Conservation (phyloP, 2,797 vertebrate genomes). For the Melanotaenia maccullochi region DNA sequence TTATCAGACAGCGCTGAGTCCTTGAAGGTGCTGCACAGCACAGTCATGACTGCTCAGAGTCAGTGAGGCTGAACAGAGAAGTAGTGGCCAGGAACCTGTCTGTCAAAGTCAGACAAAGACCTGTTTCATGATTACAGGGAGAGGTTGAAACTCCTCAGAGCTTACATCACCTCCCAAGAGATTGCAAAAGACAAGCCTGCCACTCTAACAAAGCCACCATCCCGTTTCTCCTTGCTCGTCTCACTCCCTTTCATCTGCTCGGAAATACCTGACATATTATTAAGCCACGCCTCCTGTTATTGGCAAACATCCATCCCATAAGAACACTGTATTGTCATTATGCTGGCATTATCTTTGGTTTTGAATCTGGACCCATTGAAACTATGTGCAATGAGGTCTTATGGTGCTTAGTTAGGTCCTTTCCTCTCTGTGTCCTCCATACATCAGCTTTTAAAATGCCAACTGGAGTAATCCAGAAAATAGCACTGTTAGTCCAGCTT, state of each 20-base stretch:
- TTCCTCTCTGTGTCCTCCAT: conserved; percentile 27
- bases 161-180: conserved; percentile 74
- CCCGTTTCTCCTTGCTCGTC: conserved; percentile 22
- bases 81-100: conserved; percentile 66
- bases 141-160: conserved; percentile 75
- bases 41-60: conserved; percentile 28
- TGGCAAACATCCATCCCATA: conserved; percentile 54
- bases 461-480: conserved; percentile 1
- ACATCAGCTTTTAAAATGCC: conserved; percentile 9
- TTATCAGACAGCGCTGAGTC: conserved; percentile 23
- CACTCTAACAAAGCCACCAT: conserved; percentile 61
- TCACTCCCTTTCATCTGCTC: conserved; percentile 48
- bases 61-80: conserved; percentile 48
- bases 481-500: too few species aligned
- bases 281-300: conserved; percentile 41
- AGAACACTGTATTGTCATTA: conserved; percentile 44
- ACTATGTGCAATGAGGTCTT: conserved; percentile 54
- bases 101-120: conserved; percentile 73
- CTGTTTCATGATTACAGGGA: conserved; percentile 73
- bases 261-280: conserved; percentile 61
- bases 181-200: conserved; percentile 70
- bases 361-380: conserved; percentile 18
- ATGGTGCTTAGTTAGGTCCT: conserved; percentile 68
- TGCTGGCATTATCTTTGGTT: conserved; percentile 40
- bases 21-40: conserved; percentile 36